Base-by-base conservation (phyloP, 2,888 invertebrate genomes). In the Blomia tropicalis region DNA sequence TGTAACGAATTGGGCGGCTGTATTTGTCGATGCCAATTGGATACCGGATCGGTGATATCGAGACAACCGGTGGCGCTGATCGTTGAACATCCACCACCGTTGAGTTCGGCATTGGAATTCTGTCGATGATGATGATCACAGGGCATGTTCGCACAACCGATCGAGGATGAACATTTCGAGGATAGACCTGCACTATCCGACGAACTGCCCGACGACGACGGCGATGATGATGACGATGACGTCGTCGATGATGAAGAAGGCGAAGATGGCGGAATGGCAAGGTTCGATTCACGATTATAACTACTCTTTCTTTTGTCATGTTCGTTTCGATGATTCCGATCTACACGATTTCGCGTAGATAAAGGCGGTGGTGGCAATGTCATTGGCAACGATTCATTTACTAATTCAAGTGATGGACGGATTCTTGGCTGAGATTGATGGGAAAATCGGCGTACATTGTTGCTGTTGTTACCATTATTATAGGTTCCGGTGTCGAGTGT, bases 391-490 rank as follows among this genome's bases (percentile, higher is more conserved):
- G 51, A 7, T 27, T 47, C 51, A 19, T 47, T 47, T 19, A n/a
- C 7, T 27, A 47, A n/a, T n/a, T n/a, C 51, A 11, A 47, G 7
- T 11, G 51, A 47, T 47, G 51, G 51, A 47, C 51, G 51, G 51
- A 47, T 11, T 11, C 7, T 25, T 47, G 7, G 51, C 22, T 47
- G 36, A 36, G 36, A 36, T 7, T 7, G 7, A n/a, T 47, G 51
- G 23, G 51, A 47, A 47, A 7, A 11, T 47, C 51, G 22, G 22
- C 51, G 51, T 14, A 7, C 7, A 7, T 11, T 11, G 56, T 56
- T 19, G 31, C 14, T 56, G 31, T n/a, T 30, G 56, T 25, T 56
- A 14, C 11, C 11, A 30, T 56, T n/a, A n/a, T n/a, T n/a, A n/a
- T 5, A 41, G 19, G 17, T n/a, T 41, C 41, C 41, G 19, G 19